Evolutionary conservation across 2,888 invertebrate species (phyloP).

Genomic region (Ormyrus labotus): DNA sequence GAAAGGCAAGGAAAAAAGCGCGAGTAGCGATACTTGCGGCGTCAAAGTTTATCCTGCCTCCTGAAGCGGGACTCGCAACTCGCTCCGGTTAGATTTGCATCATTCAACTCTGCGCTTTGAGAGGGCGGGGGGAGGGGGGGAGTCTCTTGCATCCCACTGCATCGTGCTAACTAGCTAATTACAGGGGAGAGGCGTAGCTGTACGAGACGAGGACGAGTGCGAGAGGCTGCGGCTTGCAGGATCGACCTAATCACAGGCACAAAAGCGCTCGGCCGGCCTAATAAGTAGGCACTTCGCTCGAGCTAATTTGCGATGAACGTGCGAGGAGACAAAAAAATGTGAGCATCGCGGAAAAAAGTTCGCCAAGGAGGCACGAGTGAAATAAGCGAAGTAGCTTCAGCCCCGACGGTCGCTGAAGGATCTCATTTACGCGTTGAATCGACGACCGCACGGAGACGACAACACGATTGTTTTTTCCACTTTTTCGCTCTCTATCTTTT

Average conservation of each 20-base stretch:
- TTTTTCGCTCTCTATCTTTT: no score
- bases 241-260: slow-evolving; percentile 48
- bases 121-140: no score
- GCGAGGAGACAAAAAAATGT: not conserved
- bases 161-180: slow-evolving; percentile 49
- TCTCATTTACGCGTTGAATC: no score
- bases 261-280: slow-evolving; percentile 33
- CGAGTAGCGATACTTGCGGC: not conserved
- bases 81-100: slow-evolving; percentile 37
- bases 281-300: slow-evolving; percentile 45
- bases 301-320: slow-evolving; percentile 16
- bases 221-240: not conserved
- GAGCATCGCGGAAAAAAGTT: no score
- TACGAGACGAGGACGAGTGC: slow-evolving; percentile 26
- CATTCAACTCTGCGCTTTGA: slow-evolving; percentile 21
- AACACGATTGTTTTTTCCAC: no score
- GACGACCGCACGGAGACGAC: no score
- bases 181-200: slow-evolving; percentile 6
- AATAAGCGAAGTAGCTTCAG: not conserved
- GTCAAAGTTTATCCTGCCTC: slow-evolving; percentile 28
- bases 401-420: not conserved
- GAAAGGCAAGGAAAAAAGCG: no score
- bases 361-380: not conserved
- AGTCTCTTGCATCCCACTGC: no score
- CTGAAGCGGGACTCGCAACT: not conserved